phyloP scores from a whole-genome alignment of 2,113 vertebrate species.

The Planiliza haematocheilus region DNA sequence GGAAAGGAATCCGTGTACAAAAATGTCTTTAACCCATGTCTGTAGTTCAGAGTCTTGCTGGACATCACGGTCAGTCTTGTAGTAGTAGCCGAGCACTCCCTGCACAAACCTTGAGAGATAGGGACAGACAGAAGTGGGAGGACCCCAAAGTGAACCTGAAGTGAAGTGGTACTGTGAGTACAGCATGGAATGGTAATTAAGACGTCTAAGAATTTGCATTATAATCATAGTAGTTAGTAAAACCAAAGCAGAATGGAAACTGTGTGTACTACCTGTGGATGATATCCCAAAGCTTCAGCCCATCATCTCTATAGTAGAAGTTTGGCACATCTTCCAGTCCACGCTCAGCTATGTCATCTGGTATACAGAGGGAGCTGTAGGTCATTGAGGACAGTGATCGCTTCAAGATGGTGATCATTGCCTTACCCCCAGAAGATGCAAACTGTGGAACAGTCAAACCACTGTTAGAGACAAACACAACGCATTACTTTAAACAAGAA shows the following conservation, averaged over 20 bases:
- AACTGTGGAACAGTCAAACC: conserved; percentile 33
- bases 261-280: conserved; percentile 75
- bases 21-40: conserved; percentile 85
- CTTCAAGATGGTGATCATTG: conserved; percentile 33
- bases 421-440: conserved; percentile 57
- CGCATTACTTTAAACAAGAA: background rate
- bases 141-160: no score
- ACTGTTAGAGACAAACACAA: background rate
- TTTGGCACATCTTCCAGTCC: conserved; percentile 72
- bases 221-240: no score
- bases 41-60: conserved; percentile 81
- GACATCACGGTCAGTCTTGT: conserved; percentile 62
- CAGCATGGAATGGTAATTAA: no score
- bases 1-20: conserved; percentile 80
- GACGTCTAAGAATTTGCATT: no score
- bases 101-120: conserved; percentile 75
- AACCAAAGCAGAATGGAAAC: background rate
- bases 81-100: conserved; percentile 61
- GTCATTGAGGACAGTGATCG: conserved; percentile 54
- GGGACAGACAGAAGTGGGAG: no score
- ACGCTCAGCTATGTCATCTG: conserved; percentile 80
- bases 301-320: conserved; percentile 86
- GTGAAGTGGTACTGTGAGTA: no score
- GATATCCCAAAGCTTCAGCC: conserved; percentile 83
- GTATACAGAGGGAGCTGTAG: conserved; percentile 85